phyloP scores from a whole-genome alignment of 23 tunicate genomes.

The Ascidia mentula region DNA sequence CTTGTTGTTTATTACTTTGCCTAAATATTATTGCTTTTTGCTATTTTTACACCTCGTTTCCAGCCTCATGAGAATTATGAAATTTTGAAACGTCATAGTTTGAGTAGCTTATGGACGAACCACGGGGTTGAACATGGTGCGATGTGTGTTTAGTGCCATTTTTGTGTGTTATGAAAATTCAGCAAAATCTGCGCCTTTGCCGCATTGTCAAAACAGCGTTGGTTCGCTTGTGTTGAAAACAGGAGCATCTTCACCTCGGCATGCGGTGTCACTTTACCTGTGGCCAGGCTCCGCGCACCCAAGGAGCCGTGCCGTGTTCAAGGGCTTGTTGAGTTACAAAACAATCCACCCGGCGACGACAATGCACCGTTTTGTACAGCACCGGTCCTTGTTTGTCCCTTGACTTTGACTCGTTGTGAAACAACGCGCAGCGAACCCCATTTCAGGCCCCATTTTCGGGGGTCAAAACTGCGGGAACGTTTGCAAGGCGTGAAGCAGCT shows the following conservation, averaged over 20 bases:
- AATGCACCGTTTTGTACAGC: slow-evolving; percentile 6
- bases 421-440: neutral
- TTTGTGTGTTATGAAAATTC: too few relatives aligned
- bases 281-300: neutral
- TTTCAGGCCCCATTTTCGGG: neutral
- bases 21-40: too few relatives aligned
- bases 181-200: too few relatives aligned
- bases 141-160: too few relatives aligned
- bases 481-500: slow-evolving; percentile 10
- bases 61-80: too few relatives aligned
- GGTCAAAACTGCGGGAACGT: neutral
- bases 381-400: neutral
- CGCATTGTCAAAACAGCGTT: too few relatives aligned
- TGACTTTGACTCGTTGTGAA: slow-evolving; percentile 11
- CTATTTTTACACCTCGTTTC: too few relatives aligned
- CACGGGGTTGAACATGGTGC: too few relatives aligned
- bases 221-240: too few relatives aligned
- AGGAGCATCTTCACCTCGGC: neutral
- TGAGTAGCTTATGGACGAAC: too few relatives aligned
- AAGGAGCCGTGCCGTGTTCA: slow-evolving; percentile 12
- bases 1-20: too few relatives aligned
- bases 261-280: slow-evolving; percentile 1
- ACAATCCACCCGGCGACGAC: slow-evolving; percentile 1
- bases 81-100: too few relatives aligned
- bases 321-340: slow-evolving; percentile 12